Base-by-base conservation (phyloP, 2,888 invertebrate species). In the Apotomis capreana region DNA sequence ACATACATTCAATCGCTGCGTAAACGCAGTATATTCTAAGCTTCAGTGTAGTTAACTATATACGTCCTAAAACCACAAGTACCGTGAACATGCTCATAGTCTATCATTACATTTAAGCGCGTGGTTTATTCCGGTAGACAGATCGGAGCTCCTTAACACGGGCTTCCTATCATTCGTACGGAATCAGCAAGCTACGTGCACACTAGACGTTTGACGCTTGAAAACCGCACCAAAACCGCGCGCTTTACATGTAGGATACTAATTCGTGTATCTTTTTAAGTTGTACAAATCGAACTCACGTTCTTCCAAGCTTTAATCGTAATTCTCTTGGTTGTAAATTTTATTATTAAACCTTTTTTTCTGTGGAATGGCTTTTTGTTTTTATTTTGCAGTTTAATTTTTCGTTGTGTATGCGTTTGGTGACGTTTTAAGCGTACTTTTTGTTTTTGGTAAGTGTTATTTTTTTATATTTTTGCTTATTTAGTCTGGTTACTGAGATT, bases 251-350 rank as follows among this genome's bases (percentile, higher is more conserved):
- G 36, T 72, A 68, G 52, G 73, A 69, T 67, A 69, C 64, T 74
- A 51, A 74, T 69, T 68, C 77, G 76, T 68, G 52, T 63, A 65
- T 65, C 68, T 69, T 68, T 26, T 52, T 68, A 71, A 79, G 85
- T 85, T 91, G 88, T 90, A 91, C 87, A 89, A 88, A 83, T 76
- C 74, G 84, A 89, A 88, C 84, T 88, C 83, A 87, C 87, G 90
- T 91, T 94, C 92, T 93, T 92, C 90, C 89, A 87, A 94, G 91
- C 92, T 92, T 93, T 92, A 90, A 92, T 88, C 84, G 80, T 90
- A 91, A 86, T 89, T 89, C 84, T 88, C 86, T 90, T 92, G 89
- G 89, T 91, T 91, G 92, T 94, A 92, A 85, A 89, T 90, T 88
- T 92, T 91, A 89, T 91, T 89, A 92, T 90, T 92, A 92, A 91